Conservation (phyloP, 2,797 vertebrate genomes). For the Schizothorax lantsangensis region DNA sequence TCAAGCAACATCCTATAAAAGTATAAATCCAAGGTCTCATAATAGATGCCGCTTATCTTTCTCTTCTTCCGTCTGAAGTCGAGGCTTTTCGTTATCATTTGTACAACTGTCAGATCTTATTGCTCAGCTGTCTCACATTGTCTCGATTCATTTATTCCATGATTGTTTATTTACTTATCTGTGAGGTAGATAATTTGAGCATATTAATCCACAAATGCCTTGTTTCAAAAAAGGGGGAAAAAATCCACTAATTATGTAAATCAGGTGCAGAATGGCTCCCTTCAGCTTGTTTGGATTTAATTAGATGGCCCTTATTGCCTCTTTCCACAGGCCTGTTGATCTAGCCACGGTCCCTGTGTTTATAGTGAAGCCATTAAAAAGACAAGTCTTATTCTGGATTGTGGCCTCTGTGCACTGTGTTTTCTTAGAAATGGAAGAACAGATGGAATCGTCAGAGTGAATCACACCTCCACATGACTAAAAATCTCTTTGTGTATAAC, state of each 20-base stretch:
- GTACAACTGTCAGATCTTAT: conserved; percentile 47
- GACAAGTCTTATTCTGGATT: conserved; percentile 11
- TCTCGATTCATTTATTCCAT: conserved; percentile 62
- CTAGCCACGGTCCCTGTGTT: background rate
- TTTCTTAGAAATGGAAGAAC: conserved; percentile 2
- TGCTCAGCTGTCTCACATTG: conserved; percentile 44
- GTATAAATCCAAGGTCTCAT: background rate
- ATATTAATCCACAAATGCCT: conserved; percentile 71
- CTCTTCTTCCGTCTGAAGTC: background rate
- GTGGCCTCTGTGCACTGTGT: background rate
- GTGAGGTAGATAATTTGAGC: conserved; percentile 66
- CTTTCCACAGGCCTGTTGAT: conserved; percentile 67
- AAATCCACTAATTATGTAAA: conserved; percentile 68
- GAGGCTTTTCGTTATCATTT: conserved; percentile 34
- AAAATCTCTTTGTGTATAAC: background rate
- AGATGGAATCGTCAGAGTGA: background rate
- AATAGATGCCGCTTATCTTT: background rate
- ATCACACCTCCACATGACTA: background rate
- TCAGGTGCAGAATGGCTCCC: conserved; percentile 52
- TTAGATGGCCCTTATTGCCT: conserved; percentile 73
- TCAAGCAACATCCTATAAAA: background rate
- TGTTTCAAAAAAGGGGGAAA: conserved; percentile 43
- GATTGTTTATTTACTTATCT: conserved; percentile 73
- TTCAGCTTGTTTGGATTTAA: conserved; percentile 68
- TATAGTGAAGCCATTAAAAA: conserved; percentile 6